A percentile compares a stretch with the other conserved stretches of the same genome.
These are phyloP conservation scores for Trichopoda pennipes DNA, from an alignment of 2,888 invertebrate species.

Conservation along the genomic window DNA sequence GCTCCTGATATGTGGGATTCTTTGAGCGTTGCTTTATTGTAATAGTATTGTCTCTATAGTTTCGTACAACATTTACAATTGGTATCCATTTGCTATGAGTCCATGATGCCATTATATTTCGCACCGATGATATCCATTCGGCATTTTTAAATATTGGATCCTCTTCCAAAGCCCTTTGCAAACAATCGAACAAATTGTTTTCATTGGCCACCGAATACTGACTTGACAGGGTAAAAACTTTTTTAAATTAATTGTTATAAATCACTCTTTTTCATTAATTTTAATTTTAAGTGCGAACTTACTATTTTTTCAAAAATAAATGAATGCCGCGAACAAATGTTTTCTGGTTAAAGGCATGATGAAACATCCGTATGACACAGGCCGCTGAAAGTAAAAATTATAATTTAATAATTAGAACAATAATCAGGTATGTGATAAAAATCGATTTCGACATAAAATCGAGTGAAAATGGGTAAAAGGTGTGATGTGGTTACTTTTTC, in stretches of 20 bases:
- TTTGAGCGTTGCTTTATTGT: conserved; percentile 82
- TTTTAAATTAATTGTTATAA: conserved; percentile 77
- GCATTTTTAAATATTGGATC: conserved; percentile 69
- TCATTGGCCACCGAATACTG: conserved; percentile 78
- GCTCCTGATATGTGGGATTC: conserved; percentile 71
- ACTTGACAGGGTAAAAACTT: conserved; percentile 75
- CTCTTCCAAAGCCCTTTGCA: conserved; percentile 74
- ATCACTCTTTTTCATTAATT: conserved; percentile 69
- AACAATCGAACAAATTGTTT: conserved; percentile 74
- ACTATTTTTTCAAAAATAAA: conserved; percentile 76
- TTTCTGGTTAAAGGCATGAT: conserved; percentile 77
- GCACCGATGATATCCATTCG: conserved; percentile 78
- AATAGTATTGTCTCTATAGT: conserved; percentile 82
- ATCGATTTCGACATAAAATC: no score
- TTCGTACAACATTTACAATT: conserved; percentile 81
- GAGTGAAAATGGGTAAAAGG: no score
- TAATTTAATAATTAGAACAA: no score
- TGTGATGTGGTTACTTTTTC: no score
- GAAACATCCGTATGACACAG: conserved; percentile 79
- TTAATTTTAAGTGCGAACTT: conserved; percentile 71
- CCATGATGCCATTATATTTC: conserved; percentile 84
- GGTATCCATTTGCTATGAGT: conserved; percentile 84
- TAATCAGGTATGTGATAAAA: no score
- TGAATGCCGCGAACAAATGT: conserved; percentile 76
- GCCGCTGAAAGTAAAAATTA: conserved; percentile 70